These are phyloP conservation scores for Pygoscelis antarcticus DNA, from an alignment of 2,113 vertebrate species.

Conservation along the genomic window DNA sequence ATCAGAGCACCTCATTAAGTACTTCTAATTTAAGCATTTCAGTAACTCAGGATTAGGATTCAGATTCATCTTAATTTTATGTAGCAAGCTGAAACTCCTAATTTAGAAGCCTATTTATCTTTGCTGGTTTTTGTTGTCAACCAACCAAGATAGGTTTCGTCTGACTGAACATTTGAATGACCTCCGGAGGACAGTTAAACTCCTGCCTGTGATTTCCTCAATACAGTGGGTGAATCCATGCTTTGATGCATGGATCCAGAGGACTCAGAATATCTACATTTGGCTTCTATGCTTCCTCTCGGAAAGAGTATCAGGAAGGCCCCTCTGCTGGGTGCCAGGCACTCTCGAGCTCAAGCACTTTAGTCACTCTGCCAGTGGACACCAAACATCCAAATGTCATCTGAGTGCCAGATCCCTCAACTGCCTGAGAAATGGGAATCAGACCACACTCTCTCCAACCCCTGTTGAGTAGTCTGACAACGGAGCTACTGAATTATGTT, in stretches of 20 bases:
- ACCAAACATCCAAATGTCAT: neutral
- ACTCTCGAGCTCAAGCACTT: neutral
- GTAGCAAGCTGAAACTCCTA: neutral
- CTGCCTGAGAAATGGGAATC: neutral
- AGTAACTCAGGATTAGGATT: neutral
- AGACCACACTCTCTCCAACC: fast-evolving
- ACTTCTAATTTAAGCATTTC: neutral
- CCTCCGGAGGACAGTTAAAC: neutral
- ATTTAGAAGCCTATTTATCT: conserved; percentile 45
- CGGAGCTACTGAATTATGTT: neutral
- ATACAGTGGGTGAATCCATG: neutral
- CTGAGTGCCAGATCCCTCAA: neutral
- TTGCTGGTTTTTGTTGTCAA: neutral
- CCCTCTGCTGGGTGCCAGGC: neutral
- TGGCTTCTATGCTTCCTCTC: neutral
- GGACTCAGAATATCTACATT: neutral
- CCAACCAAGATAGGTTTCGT: neutral
- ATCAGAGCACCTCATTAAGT: neutral
- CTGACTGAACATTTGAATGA: conserved; percentile 22
- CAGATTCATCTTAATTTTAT: conserved; percentile 33
- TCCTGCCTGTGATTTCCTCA: neutral
- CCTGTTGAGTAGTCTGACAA: neutral
- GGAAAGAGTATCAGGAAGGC: neutral
- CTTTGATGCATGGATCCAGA: neutral
- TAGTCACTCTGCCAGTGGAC: neutral